Base-by-base conservation (phyloP, 2,888 invertebrate genomes). In the Sturmia bella region DNA sequence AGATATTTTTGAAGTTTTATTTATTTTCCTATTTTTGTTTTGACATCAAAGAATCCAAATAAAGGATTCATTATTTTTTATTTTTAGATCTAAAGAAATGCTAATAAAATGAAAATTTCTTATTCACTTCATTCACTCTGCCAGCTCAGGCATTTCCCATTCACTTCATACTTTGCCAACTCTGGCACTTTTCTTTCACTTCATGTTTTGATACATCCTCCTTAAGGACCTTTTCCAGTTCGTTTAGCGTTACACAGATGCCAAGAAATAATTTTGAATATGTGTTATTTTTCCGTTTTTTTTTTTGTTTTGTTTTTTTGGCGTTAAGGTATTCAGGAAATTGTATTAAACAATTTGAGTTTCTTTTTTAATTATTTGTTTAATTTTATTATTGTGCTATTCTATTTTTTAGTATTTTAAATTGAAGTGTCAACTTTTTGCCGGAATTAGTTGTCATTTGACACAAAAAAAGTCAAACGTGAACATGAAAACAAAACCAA, bases 351-450 rank as follows among this genome's bases (percentile, higher is more conserved):
- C 27, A 54, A n/a, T 54, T 7, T 2, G 12, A 12, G 12, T 19
- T 37, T 37, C n/a, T 37, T 37, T 37, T 13, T 32, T 7, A n/a
- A 59, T n/a, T 63, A 12, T 45, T 24, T 17, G 41, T 41, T 56
- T 32, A 19, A 52, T 32, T 70, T 59, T 24, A 21, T 56, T n/a
- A n/a, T 43, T 59, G 12, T 56, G 7, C 12, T 13, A n/a, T 9
- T 27, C 32, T 17, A 12, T 39, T 59, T 54, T 66, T 54, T 0
- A 56, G 56, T 39, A 64, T 66, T 78, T 78, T 78, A 74, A 82
- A 82, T 82, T 78, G 15, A 82, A 74, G 82, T 78, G 82, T 78
- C 77, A 82, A 74, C 54, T 57, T 76, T 76, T 57, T 21, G 57
- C 56, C 74, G 78, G 78, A 78, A 82, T 78, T 74, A 78, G 77